phyloP scores from a whole-genome alignment of 2,888 invertebrate species.

The Agrochola macilenta region DNA sequence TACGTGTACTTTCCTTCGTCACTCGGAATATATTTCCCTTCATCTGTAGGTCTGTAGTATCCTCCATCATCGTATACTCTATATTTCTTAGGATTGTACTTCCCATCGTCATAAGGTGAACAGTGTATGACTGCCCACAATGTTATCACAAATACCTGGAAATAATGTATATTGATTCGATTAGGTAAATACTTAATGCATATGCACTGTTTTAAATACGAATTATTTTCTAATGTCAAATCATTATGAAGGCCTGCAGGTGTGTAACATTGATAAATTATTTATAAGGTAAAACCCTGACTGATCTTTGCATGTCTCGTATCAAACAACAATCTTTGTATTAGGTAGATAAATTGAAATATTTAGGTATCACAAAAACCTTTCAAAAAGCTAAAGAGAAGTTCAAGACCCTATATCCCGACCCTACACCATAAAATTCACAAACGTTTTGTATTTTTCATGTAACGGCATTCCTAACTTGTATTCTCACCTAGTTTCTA shows the following conservation, averaged over 20 bases:
- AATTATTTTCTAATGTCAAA: conserved; percentile 33
- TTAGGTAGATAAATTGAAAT: background rate
- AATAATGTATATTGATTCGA: conserved; percentile 51
- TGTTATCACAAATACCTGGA: conserved; percentile 78
- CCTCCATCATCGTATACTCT: conserved; percentile 83
- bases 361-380: background rate
- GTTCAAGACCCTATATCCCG: conserved; percentile 28
- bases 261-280: conserved; percentile 28
- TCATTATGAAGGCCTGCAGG: conserved; percentile 21
- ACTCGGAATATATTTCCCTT: conserved; percentile 90
- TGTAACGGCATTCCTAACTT: conserved; percentile 53
- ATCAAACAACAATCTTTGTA: conserved; percentile 21
- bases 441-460: conserved; percentile 26
- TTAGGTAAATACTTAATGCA: conserved; percentile 25
- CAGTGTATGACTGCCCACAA: conserved; percentile 75
- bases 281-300: conserved; percentile 22
- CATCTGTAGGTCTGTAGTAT: conserved; percentile 83
- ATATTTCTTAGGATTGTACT: conserved; percentile 80
- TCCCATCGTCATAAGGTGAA: conserved; percentile 80
- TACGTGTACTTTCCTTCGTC: conserved; percentile 90
- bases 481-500: conserved; percentile 52
- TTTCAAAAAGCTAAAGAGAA: conserved; percentile 11
- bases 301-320: conserved; percentile 8
- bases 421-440: conserved; percentile 28
- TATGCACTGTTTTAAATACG: conserved; percentile 28